These are phyloP conservation scores for Orycteropus afer DNA, from an alignment of 2,113 vertebrate species.

Conservation along the genomic window DNA sequence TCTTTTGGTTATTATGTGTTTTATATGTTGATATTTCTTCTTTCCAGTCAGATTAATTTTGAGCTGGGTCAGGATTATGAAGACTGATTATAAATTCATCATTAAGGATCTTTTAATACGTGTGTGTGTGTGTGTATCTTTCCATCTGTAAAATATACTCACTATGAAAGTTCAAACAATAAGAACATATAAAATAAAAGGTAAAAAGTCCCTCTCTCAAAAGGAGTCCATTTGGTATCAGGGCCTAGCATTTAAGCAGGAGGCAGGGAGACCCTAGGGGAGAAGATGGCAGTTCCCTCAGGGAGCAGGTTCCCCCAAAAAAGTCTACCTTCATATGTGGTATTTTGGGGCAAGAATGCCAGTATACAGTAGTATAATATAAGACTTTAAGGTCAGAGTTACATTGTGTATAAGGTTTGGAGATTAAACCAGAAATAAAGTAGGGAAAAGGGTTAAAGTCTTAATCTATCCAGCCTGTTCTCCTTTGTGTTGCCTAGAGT, in stretches of 20 bases:
- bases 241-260: background rate
- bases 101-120: background rate
- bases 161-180: conserved; percentile 4
- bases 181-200: background rate
- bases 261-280: background rate
- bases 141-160: conserved; percentile 20
- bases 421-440: conserved; percentile 16
- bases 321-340: background rate
- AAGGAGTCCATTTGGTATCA: background rate
- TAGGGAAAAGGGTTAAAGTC: background rate
- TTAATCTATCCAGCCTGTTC: background rate
- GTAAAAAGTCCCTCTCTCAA: background rate
- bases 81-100: background rate
- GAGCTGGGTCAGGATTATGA: conserved; percentile 23
- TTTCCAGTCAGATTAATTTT: conserved; percentile 33
- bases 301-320: background rate
- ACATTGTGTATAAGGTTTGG: background rate
- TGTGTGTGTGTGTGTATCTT: background rate
- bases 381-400: background rate
- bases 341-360: background rate
- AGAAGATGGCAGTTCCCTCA: background rate
- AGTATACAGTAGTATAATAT: background rate
- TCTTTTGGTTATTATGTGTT: conserved; percentile 28
- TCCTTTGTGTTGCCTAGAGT: conserved; percentile 19
- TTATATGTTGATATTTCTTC: conserved; percentile 20